Conservation (phyloP, 2,888 invertebrate species). For the Eucriotettix oculatus region DNA sequence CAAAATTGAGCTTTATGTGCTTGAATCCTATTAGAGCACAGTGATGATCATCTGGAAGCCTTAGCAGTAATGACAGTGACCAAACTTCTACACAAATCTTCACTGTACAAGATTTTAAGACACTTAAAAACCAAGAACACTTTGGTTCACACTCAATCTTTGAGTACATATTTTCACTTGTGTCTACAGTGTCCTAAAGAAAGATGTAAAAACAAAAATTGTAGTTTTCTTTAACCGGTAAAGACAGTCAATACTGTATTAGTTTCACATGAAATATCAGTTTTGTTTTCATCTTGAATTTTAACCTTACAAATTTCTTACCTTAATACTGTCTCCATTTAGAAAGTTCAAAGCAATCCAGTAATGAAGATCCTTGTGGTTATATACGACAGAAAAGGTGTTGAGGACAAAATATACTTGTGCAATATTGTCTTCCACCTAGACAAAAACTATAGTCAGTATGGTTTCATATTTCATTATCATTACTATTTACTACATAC, state of each 20-base stretch:
- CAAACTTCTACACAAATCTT: slow-evolving; percentile 42
- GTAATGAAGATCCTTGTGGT: slow-evolving; percentile 31
- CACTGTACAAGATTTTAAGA: no score
- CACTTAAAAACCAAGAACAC: no score
- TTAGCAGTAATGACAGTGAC: slow-evolving; percentile 34
- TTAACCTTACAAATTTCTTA: neutral
- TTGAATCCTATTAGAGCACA: neutral
- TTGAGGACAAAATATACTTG: slow-evolving; percentile 32
- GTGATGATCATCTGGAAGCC: slow-evolving; percentile 8
- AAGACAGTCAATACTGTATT: no score
- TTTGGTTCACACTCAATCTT: no score
- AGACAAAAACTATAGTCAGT: neutral
- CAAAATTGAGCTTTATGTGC: slow-evolving; percentile 5
- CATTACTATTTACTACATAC: slow-evolving; percentile 16
- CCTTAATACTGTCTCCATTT: neutral
- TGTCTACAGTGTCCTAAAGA: no score
- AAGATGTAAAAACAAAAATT: no score
- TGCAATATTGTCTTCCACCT: slow-evolving; percentile 23
- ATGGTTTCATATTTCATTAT: no score
- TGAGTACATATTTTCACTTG: no score
- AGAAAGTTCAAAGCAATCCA: neutral
- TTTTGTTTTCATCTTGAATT: no score
- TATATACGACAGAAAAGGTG: slow-evolving; percentile 49
- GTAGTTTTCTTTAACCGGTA: no score
- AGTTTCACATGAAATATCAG: no score